Percentiles rank a stretch among this genome's conserved stretches.
Conservation (phyloP, 2,888 invertebrate species). For the Trachelus tabidus region DNA sequence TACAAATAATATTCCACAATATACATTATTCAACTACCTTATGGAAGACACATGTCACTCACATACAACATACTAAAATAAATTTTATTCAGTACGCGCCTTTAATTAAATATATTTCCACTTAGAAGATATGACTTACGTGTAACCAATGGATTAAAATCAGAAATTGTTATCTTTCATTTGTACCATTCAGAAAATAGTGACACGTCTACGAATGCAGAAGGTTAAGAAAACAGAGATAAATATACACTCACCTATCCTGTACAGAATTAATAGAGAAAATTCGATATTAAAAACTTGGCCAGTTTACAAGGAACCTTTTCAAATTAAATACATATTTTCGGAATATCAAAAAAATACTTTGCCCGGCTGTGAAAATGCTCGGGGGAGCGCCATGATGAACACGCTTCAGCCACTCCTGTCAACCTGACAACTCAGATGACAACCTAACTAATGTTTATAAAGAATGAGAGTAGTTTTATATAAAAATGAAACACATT, state of each 20-base stretch:
- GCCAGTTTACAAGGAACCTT: not conserved
- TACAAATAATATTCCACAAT: not conserved
- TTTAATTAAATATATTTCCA: not conserved
- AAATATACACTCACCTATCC: not conserved
- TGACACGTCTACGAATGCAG: constrained; percentile 48
- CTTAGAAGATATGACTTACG: not conserved
- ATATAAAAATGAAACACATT: not conserved
- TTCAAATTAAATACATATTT: constrained; percentile 31
- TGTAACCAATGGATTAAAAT: not conserved
- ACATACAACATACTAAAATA: not conserved
- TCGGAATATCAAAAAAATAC: constrained; percentile 28
- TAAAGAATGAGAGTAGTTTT: not conserved
- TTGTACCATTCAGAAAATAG: constrained; percentile 13
- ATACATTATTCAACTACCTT: not conserved
- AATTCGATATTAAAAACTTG: not conserved
- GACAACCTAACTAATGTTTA: not conserved
- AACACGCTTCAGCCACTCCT: constrained; percentile 34
- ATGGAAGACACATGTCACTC: constrained; percentile 16
- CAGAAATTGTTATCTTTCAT: not conserved
- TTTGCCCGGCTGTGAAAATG: constrained; percentile 38
- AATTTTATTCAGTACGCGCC: not conserved
- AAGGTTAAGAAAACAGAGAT: constrained; percentile 16
- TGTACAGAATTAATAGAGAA: not conserved
- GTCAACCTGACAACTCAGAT: constrained; percentile 29
- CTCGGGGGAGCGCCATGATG: constrained; percentile 50